A percentile compares a stretch with the other conserved stretches of the same genome.
Evolutionary conservation across 37 sponge, comb jelly and placozoan species (phyloP).

Genomic region (Beroe ovata): DNA sequence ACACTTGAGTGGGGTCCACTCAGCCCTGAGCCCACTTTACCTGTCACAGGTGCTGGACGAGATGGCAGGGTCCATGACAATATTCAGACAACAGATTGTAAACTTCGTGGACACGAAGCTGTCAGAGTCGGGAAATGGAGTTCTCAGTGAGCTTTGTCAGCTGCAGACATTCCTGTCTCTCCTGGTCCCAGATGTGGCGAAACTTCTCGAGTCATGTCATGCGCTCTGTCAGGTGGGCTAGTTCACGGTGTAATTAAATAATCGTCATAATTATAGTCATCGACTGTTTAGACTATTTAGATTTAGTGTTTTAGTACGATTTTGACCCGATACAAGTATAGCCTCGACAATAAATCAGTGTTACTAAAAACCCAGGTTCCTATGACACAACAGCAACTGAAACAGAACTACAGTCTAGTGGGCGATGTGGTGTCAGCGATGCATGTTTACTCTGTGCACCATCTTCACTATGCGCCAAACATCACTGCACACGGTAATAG

Average conservation of each 20-base stretch:
- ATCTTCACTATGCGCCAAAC: slow-evolving; percentile 54
- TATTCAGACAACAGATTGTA: slow-evolving; percentile 36
- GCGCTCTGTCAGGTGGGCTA: slow-evolving; percentile 32
- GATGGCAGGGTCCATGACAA: slow-evolving; percentile 30
- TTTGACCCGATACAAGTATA: too few species aligned
- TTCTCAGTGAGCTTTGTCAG: not conserved
- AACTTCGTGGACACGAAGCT: slow-evolving; percentile 9
- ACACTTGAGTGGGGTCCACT: too few species aligned
- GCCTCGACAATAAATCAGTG: too few species aligned
- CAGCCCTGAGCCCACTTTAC: too few species aligned
- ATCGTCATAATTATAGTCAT: too few species aligned
- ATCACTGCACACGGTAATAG: slow-evolving; percentile 41
- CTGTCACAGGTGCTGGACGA: slow-evolving; percentile 33
- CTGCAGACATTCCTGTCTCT: slow-evolving; percentile 43
- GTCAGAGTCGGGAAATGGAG: not conserved
- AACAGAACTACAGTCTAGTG: slow-evolving; percentile 1
- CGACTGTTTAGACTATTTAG: too few species aligned
- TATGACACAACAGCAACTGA: too few species aligned
- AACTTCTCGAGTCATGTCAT: not conserved
- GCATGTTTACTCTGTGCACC: slow-evolving; percentile 22
- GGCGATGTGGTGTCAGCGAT: slow-evolving; percentile 21
- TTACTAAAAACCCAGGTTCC: too few species aligned
- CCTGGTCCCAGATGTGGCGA: slow-evolving; percentile 18
- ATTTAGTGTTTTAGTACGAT: too few species aligned
- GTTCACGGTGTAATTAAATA: too few species aligned